These are phyloP conservation scores for Micrastur ruficollis DNA, from an alignment of 2,797 vertebrate species.

Conservation along the genomic window DNA sequence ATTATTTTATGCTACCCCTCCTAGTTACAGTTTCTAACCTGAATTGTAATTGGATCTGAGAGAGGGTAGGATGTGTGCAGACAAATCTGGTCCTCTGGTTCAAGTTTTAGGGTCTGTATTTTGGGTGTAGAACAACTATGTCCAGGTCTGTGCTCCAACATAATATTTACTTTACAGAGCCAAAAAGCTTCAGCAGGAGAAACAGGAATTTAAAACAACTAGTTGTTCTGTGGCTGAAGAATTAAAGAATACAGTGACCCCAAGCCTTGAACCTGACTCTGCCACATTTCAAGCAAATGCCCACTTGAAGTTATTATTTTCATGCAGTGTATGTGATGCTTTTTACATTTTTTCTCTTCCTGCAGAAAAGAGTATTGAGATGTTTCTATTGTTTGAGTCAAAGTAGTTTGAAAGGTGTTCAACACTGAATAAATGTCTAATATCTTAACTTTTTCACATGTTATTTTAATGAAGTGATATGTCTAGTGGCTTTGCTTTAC, in stretches of 20 bases:
- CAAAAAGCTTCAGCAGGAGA: not conserved
- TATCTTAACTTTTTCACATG: accelerated
- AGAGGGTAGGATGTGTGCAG: not conserved
- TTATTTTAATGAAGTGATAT: not conserved
- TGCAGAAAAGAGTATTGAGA: not conserved
- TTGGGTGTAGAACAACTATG: not conserved
- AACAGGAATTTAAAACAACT: not conserved
- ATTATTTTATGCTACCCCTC: not conserved
- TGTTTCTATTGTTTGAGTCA: not conserved
- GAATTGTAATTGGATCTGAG: not conserved
- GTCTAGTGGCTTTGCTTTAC: not conserved
- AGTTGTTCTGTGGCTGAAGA: not conserved
- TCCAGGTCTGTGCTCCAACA: not conserved
- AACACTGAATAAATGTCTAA: not conserved
- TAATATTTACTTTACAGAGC: not conserved
- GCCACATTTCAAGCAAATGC: not conserved
- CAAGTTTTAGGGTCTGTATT: not conserved
- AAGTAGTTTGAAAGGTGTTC: not conserved
- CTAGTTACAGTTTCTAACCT: not conserved
- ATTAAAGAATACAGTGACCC: not conserved
- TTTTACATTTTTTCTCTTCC: not conserved
- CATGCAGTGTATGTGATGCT: not conserved
- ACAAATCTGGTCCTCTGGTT: not conserved
- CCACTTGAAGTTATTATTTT: not conserved
- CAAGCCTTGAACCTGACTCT: not conserved